Base-by-base conservation (phyloP, 2,888 invertebrate genomes). In the Geophilus truncorum region DNA sequence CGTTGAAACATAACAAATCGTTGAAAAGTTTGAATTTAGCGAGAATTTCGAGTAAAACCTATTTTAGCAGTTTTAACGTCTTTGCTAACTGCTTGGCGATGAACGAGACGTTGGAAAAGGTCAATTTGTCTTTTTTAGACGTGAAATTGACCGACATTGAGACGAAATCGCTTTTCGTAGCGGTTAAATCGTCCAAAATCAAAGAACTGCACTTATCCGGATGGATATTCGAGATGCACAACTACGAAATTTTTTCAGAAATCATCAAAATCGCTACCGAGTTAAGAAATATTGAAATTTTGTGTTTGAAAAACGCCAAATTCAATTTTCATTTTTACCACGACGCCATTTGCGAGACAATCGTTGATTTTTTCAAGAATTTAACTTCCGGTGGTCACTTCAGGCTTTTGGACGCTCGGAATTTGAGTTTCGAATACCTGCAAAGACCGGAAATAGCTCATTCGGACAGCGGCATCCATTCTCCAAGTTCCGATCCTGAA, bases 171-270 rank as follows among this genome's bases (percentile, higher is more conserved):
- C 28, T 70, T 1, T 28, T 70, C 10, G 10, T 0, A 4, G 23
- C 28, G 1, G 9, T 3, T 10, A 23, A 12, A 5, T 1, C 4
- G n/a, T 70, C 70, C 3, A 1, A 25, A 15, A 6, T 70, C 1
- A 70, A 70, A 3, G 70, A 70, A n/a, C 28, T 70, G 10, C 70
- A 70, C n/a, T 70, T 70, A n/a, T 70, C 70, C n/a, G 70, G 70
- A 6, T 70, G 70, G 70, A 10, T 6, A 28, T 70, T 70, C 10
- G 28, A 5, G n/a, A 70, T 70, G 1, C 12, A 28, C 0, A 15
- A 70, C 10, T 10, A 15, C 0, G 25, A 70, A 70, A 70, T 3
- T 12, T 28, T 70, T 4, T 0, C 1, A 1, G n/a, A 70, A 28
- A 28, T 70, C 12, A 9, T 23, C 28, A 12, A 70, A 70, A 70